Evolutionary conservation across 2,888 invertebrate genomes (phyloP).

Genomic region (Melipona bicolor): DNA sequence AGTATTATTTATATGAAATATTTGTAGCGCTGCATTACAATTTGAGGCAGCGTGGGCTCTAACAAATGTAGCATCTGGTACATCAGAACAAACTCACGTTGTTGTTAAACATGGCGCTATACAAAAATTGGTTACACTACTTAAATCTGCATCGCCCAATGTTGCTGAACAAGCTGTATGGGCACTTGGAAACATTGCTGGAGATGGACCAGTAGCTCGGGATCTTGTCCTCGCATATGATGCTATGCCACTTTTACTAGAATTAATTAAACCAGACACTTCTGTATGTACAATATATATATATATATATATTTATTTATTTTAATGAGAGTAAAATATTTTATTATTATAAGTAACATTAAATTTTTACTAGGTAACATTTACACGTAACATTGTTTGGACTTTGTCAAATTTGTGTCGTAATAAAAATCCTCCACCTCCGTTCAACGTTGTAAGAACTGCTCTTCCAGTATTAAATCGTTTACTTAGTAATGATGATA

Average conservation of each 20-base stretch:
- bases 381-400: constrained; percentile 96
- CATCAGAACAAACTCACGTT: constrained; percentile 94
- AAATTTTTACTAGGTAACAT: constrained; percentile 81
- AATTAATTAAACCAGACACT: constrained; percentile 88
- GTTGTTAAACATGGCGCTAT: constrained; percentile 95
- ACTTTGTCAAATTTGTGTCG: constrained; percentile 97
- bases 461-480: constrained; percentile 91
- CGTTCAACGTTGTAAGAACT: constrained; percentile 90
- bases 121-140: constrained; percentile 90
- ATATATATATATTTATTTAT: not conserved
- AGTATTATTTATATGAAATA: constrained; percentile 23
- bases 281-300: constrained; percentile 81
- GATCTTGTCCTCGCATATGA: constrained; percentile 92
- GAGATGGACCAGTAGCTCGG: constrained; percentile 92
- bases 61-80: constrained; percentile 98
- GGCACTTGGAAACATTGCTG: constrained; percentile 99
- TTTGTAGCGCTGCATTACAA: constrained; percentile 89
- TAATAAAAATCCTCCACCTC: constrained; percentile 96
- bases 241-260: constrained; percentile 89
- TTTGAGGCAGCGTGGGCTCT: constrained; percentile 99
- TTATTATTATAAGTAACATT: not conserved
- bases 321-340: not conserved
- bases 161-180: constrained; percentile 97
- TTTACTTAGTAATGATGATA: constrained; percentile 89
- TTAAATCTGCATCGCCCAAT: constrained; percentile 88